A percentile compares a stretch with the other conserved stretches of the same genome.
Conservation (phyloP, 2,888 invertebrate genomes). For the Antheraea assamensis region DNA sequence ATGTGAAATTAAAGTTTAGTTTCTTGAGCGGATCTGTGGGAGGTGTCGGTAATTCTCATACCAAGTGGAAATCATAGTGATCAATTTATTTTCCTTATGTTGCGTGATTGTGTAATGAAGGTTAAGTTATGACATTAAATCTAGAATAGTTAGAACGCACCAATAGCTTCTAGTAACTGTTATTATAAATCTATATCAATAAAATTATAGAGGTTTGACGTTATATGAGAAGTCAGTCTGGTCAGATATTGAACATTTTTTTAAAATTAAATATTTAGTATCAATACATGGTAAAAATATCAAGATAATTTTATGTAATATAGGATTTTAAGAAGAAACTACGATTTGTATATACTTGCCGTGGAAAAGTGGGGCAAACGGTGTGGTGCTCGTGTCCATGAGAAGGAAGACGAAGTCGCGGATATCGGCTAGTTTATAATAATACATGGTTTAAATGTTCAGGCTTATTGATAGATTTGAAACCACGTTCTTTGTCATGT, state of each 20-base stretch:
- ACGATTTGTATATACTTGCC: no score
- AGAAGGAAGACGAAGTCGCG: no score
- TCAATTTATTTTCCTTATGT: neutral
- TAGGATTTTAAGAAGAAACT: no score
- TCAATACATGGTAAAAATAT: no score
- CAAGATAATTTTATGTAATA: no score
- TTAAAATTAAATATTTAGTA: no score
- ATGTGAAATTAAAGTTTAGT: slow-evolving; percentile 1
- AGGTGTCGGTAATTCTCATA: neutral
- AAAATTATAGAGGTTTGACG: no score
- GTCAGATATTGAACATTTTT: no score
- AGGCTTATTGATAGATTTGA: neutral
- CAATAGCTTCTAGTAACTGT: neutral
- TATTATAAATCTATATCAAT: no score
- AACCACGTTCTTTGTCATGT: neutral
- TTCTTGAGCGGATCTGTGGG: neutral
- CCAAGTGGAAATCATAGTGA: neutral
- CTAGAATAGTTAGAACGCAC: neutral
- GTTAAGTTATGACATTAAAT: neutral
- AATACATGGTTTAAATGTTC: neutral
- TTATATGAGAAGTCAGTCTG: no score
- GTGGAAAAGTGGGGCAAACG: no score
- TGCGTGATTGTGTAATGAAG: neutral
- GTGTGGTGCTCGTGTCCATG: no score
- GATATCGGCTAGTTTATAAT: neutral